Conservation (phyloP, 1,140 invertebrate species). For the Pemphigus obesinymphae region DNA sequence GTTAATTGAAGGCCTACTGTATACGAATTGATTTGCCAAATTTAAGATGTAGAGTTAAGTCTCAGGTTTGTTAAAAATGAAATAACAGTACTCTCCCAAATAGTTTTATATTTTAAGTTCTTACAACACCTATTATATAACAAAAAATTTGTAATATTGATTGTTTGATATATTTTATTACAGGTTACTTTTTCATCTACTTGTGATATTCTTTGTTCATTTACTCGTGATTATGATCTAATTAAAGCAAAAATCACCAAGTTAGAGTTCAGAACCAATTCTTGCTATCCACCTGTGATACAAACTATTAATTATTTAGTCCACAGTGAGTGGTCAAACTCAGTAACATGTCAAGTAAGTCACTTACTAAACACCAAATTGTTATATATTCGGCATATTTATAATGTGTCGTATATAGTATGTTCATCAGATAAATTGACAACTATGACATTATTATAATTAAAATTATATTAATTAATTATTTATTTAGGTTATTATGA, state of each 20-base stretch:
- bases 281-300: slow-evolving; percentile 72
- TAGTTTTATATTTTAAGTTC: too few species aligned
- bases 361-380: not conserved
- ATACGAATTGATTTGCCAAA: too few species aligned
- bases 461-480: not conserved
- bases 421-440: too few species aligned
- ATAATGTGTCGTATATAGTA: too few species aligned
- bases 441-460: not conserved
- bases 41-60: too few species aligned
- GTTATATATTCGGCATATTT: too few species aligned
- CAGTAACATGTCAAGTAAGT: slow-evolving; percentile 70
- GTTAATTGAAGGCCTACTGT: too few species aligned
- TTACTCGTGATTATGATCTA: slow-evolving; percentile 77
- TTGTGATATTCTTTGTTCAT: slow-evolving; percentile 72
- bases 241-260: slow-evolving; percentile 67
- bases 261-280: slow-evolving; percentile 77
- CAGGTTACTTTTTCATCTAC: slow-evolving; percentile 73
- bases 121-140: too few species aligned
- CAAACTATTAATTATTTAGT: slow-evolving; percentile 70
- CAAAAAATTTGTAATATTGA: too few species aligned
- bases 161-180: slow-evolving; percentile 45
- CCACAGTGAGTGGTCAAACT: slow-evolving; percentile 77
- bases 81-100: too few species aligned
- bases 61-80: too few species aligned
- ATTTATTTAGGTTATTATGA: slow-evolving; percentile 59